Evolutionary conservation across 2,113 vertebrate genomes (phyloP).

Genomic region (Scatophagus argus): DNA sequence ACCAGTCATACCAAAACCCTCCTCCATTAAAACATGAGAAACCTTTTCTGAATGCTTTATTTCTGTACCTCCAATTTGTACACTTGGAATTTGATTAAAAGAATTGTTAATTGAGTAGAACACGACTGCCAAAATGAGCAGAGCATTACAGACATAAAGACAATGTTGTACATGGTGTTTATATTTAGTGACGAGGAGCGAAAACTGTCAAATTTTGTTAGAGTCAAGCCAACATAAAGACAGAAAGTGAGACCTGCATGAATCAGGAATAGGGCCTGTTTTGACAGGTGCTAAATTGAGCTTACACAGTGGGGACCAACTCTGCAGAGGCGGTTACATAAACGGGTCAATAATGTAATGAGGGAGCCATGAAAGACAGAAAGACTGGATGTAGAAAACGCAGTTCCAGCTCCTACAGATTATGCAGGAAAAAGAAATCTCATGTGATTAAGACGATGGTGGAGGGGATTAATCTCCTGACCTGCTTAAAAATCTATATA

Average conservation of each 20-base stretch:
- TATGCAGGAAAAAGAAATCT: not conserved
- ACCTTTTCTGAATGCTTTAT: not conserved
- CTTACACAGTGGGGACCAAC: not conserved
- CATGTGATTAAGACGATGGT: constrained; percentile 11
- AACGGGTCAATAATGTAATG: constrained; percentile 12
- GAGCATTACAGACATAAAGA: not conserved
- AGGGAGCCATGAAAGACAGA: constrained; percentile 4
- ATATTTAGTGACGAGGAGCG: not conserved
- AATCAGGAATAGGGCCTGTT: constrained; percentile 1
- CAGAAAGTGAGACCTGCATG: not conserved
- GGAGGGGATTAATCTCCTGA: constrained; percentile 27
- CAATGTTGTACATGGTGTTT: not conserved
- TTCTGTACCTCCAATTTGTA: not conserved
- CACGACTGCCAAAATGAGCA: not conserved
- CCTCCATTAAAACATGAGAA: not conserved
- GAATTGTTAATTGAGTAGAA: not conserved
- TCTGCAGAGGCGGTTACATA: constrained; percentile 35
- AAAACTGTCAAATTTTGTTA: not conserved
- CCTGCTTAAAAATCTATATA: constrained; percentile 6
- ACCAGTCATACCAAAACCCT: not conserved
- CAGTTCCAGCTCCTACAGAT: not conserved
- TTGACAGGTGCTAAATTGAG: constrained; percentile 41
- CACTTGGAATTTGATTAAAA: not conserved
- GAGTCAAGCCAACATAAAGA: not conserved
- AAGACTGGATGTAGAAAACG: not conserved